A percentile compares a stretch with the other conserved stretches of the same genome.
phyloP scores from a whole-genome alignment of 2,113 vertebrate species.

The Leptobrachium leishanense region DNA sequence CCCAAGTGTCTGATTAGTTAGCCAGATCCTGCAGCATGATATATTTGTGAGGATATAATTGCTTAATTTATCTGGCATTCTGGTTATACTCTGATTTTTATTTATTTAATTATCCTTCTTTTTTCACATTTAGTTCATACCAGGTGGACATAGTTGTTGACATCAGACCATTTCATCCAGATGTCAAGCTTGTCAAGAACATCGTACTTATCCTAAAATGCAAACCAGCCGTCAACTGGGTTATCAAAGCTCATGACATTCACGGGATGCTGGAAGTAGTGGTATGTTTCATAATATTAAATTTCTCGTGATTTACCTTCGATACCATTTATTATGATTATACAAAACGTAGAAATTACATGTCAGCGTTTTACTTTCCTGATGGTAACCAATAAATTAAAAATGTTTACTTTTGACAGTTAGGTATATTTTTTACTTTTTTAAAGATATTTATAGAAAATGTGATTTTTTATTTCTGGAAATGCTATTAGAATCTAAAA shows the following conservation, averaged over 20 bases:
- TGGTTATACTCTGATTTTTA: conserved; percentile 52
- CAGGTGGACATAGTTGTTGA: conserved; percentile 96
- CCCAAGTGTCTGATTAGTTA: conserved; percentile 88
- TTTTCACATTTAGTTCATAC: conserved; percentile 80
- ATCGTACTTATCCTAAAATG: conserved; percentile 88
- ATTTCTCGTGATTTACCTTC: no score
- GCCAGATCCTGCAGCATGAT: conserved; percentile 80
- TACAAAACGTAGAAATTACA: no score
- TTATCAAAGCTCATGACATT: conserved; percentile 82
- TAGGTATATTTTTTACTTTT: no score
- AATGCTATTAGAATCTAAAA: no score
- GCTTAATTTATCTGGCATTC: conserved; percentile 68
- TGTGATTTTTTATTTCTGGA: no score
- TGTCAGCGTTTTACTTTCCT: no score
- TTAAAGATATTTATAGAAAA: no score
- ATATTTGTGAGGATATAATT: conserved; percentile 69
- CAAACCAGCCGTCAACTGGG: conserved; percentile 91
- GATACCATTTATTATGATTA: no score
- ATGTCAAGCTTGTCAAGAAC: conserved; percentile 71
- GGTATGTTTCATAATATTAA: conserved; percentile 70
- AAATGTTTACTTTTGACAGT: no score
- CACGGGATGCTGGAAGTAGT: conserved; percentile 81
- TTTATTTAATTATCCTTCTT: conserved; percentile 54
- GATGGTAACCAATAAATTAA: no score
- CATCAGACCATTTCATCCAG: conserved; percentile 76